phyloP scores from a whole-genome alignment of 2,888 invertebrate species.

The Ypsolopha scabrella region DNA sequence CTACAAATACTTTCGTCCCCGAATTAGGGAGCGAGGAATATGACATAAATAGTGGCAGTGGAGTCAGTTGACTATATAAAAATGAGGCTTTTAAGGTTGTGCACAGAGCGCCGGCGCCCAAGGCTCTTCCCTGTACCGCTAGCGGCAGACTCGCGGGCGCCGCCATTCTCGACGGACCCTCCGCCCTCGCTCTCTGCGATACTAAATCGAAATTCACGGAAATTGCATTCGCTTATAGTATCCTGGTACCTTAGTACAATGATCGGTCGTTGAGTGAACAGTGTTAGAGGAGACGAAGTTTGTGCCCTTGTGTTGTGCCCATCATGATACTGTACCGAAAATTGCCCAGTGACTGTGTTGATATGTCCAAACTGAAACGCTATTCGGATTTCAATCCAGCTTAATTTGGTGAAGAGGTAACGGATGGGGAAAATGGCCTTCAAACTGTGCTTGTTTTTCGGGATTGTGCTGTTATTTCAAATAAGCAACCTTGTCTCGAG shows the following conservation, averaged over 20 bases:
- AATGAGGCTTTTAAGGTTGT: constrained; percentile 58
- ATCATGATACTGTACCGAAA: neutral
- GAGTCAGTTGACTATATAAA: constrained; percentile 69
- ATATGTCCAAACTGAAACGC: constrained; percentile 20
- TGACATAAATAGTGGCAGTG: constrained; percentile 66
- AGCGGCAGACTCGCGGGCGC: constrained; percentile 52
- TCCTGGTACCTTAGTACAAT: too few relatives aligned
- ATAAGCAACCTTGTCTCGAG: constrained; percentile 37
- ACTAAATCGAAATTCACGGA: neutral
- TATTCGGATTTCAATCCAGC: constrained; percentile 51
- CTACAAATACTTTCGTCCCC: constrained; percentile 52
- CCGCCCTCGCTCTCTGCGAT: constrained; percentile 19
- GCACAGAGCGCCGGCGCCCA: constrained; percentile 58
- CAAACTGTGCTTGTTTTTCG: constrained; percentile 41
- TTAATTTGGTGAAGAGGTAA: constrained; percentile 22
- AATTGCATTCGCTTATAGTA: too few relatives aligned
- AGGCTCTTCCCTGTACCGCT: constrained; percentile 32
- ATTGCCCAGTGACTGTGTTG: constrained; percentile 4
- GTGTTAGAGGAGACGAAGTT: constrained; percentile 10
- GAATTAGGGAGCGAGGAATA: constrained; percentile 60
- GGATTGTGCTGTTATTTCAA: constrained; percentile 45
- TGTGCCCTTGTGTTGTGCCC: constrained; percentile 4
- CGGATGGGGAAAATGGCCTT: constrained; percentile 41
- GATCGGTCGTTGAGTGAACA: neutral
- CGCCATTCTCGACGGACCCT: constrained; percentile 41